Percentiles rank a stretch among this genome's conserved stretches.
These are phyloP conservation scores for Coptotermes formosanus DNA, from an alignment of 1,140 invertebrate genomes.

Conservation along the genomic window DNA sequence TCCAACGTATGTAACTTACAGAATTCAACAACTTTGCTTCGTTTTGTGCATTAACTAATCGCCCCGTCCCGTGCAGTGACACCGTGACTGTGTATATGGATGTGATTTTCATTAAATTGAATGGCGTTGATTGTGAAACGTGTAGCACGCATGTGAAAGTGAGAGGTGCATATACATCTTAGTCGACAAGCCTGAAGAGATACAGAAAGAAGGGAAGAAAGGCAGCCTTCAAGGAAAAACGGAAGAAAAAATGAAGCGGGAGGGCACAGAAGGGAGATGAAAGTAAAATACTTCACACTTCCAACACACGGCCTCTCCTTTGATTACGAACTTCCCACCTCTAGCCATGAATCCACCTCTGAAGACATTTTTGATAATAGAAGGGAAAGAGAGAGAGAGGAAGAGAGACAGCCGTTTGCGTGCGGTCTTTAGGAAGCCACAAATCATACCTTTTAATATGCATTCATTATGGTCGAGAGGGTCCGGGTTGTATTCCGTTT, in stretches of 20 bases:
- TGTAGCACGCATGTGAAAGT: no score
- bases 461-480: neutral
- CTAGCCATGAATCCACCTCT: neutral
- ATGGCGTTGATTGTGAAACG: no score
- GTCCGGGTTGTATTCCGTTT: neutral
- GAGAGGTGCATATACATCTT: no score
- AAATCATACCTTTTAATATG: conserved; percentile 10
- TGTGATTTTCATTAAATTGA: no score
- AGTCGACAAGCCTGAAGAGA: no score
- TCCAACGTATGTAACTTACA: neutral
- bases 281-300: neutral
- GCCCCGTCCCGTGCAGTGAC: no score
- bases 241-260: no score
- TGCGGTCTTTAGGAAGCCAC: neutral
- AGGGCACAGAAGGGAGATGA: no score
- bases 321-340: neutral
- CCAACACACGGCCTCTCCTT: neutral
- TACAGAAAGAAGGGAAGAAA: no score
- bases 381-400: neutral
- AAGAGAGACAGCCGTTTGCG: no score
- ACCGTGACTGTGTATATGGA: no score
- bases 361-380: neutral
- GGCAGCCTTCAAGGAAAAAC: no score
- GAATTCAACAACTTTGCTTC: neutral
- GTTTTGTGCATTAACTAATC: neutral